phyloP scores from a whole-genome alignment of 2,797 vertebrate species.

The Coccyzus lansbergi region DNA sequence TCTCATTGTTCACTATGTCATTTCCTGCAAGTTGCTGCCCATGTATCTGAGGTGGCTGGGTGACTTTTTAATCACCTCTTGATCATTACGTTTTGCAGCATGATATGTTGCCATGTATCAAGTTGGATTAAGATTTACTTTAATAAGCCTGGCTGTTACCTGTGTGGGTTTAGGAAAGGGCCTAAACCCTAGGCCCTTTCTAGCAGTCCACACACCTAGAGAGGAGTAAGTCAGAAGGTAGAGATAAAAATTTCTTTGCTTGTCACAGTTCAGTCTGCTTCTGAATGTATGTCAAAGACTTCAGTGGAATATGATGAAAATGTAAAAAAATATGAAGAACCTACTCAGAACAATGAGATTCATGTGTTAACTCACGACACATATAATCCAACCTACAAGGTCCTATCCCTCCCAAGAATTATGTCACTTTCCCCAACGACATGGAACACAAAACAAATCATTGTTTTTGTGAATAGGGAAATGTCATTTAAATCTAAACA shows the following conservation, averaged over 20 bases:
- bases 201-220: background rate
- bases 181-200: too few species aligned
- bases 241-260: background rate
- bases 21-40: background rate
- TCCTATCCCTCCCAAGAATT: background rate
- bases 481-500: conserved; percentile 2
- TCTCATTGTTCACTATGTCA: background rate
- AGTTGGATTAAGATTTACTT: background rate
- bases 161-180: background rate
- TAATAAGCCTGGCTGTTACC: background rate
- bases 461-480: background rate
- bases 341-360: conserved; percentile 18
- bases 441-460: background rate
- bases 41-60: background rate
- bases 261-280: background rate
- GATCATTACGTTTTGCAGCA: background rate
- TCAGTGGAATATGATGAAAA: background rate
- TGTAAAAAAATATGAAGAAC: conserved; percentile 13
- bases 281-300: background rate
- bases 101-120: background rate
- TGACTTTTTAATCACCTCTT: background rate
- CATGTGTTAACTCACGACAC: background rate
- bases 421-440: background rate
- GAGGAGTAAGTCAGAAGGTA: background rate
- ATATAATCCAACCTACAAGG: background rate